Conservation (phyloP, 2,797 vertebrate genomes). For the Xenentodon cancila region DNA sequence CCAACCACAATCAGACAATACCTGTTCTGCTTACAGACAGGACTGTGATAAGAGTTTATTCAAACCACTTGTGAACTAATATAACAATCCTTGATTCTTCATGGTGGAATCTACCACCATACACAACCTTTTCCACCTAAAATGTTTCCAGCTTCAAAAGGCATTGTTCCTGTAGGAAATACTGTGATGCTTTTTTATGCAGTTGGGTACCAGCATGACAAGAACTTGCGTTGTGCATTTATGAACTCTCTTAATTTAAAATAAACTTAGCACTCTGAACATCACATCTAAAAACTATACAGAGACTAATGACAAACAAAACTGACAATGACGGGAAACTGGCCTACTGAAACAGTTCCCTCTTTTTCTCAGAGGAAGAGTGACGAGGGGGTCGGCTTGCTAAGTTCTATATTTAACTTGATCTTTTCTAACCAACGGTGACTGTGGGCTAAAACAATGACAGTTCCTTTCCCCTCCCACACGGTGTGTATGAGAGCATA, state of each 20-base stretch:
- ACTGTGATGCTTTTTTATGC: too few species aligned
- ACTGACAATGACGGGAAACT: slow-evolving; percentile 69
- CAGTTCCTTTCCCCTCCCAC: slow-evolving; percentile 7
- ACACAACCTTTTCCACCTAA: not conserved
- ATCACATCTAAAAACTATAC: not conserved
- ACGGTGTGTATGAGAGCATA: not conserved
- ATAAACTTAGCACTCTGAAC: not conserved
- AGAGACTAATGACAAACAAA: slow-evolving; percentile 3
- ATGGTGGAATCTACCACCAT: too few species aligned
- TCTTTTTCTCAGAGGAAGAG: slow-evolving; percentile 64
- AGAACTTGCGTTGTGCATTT: too few species aligned
- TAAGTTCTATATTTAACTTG: slow-evolving; percentile 55
- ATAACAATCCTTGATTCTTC: too few species aligned
- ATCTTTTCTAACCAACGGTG: slow-evolving; percentile 4
- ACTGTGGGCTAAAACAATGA: slow-evolving; percentile 25
- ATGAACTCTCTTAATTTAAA: not conserved
- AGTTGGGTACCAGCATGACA: too few species aligned
- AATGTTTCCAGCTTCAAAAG: too few species aligned
- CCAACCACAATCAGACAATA: too few species aligned
- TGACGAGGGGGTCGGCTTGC: slow-evolving; percentile 21
- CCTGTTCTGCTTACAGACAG: too few species aligned
- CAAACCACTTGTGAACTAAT: too few species aligned
- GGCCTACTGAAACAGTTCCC: slow-evolving; percentile 62
- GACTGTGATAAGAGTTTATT: too few species aligned
- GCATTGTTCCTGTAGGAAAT: too few species aligned